Base-by-base conservation (phyloP, 2,888 invertebrate genomes). In the Watsonalla binaria region DNA sequence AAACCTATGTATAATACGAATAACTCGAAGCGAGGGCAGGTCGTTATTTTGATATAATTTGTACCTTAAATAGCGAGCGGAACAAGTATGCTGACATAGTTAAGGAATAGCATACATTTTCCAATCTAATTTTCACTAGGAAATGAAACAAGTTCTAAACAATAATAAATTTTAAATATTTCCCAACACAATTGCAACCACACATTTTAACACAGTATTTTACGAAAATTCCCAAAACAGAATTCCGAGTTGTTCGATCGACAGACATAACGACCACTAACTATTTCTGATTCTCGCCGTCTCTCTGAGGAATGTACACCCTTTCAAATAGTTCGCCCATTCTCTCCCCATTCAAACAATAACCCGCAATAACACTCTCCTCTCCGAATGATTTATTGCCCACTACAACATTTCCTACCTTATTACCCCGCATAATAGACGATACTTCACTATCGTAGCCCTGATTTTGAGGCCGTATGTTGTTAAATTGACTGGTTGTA, bases 301-400 rank as follows among this genome's bases (percentile, higher is more conserved):
- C 87, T 61, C 81, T 80, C 62, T 88, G 88, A 51, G 88, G 86
- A 65, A 88, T 78, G 70, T 81, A 80, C 24, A 83, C 76, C 70
- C 78, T 85, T 56, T 87, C 84, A 53, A 87, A 85, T 65, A 86
- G 68, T 73, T 85, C 80, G 5, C 77, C 80, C 64, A 85, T 74
- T 69, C 80, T 78, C 59, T 83, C 82, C 33, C 79, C 77, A 61
- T 84, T 80, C 8, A 85, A 74, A 70, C 83, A 86, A 64, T 76
- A 86, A 47, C 81, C 81, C 34, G 73, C 65, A 51, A 64, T 60
- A 50, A 79, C 57, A 59, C 74, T 78, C 35, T 82, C 80, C 6
- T 82, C 80, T 2, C 67, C 78, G 45, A 74, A 77, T 47, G 80
- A 76, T 66, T 77, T 82, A 68, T 76, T 75, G 45, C 68, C 74